These are phyloP conservation scores for Sinodicranocentrus sp. DNA, from an alignment of 2,888 invertebrate genomes.

Conservation along the genomic window DNA sequence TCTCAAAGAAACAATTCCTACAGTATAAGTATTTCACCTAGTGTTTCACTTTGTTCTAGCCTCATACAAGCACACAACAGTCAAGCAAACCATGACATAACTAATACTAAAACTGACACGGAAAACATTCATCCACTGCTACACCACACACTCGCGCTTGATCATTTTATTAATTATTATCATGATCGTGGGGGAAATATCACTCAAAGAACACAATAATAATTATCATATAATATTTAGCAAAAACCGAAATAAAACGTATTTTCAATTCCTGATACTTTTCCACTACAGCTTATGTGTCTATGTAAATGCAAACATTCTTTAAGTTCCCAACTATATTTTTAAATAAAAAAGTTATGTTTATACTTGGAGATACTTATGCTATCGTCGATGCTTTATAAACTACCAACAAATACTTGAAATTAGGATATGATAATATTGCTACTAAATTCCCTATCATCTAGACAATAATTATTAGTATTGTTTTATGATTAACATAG, in stretches of 20 bases:
- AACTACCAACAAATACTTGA: constrained; percentile 44
- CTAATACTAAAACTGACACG: background rate
- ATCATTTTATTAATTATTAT: constrained; percentile 44
- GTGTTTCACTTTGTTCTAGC: background rate
- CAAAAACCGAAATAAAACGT: constrained; percentile 44
- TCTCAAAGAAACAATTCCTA: no score
- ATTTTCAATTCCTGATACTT: constrained; percentile 46
- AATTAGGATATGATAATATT: constrained; percentile 25
- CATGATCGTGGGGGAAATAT: constrained; percentile 67
- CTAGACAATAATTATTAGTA: constrained; percentile 17
- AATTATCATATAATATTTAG: constrained; percentile 36
- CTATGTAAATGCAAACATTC: constrained; percentile 69
- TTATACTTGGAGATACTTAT: constrained; percentile 19
- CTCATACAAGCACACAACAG: background rate
- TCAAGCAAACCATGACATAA: background rate
- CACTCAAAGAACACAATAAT: constrained; percentile 69
- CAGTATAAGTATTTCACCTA: no score
- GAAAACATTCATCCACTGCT: background rate
- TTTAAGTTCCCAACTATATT: constrained; percentile 46
- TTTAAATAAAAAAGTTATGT: constrained; percentile 9
- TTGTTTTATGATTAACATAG: constrained; percentile 34
- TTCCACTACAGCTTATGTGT: constrained; percentile 25
- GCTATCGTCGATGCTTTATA: background rate
- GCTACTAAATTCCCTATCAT: constrained; percentile 4
- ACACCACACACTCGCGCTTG: constrained; percentile 30